phyloP scores from a whole-genome alignment of 2,113 vertebrate genomes.

The Fregata magnificens region DNA sequence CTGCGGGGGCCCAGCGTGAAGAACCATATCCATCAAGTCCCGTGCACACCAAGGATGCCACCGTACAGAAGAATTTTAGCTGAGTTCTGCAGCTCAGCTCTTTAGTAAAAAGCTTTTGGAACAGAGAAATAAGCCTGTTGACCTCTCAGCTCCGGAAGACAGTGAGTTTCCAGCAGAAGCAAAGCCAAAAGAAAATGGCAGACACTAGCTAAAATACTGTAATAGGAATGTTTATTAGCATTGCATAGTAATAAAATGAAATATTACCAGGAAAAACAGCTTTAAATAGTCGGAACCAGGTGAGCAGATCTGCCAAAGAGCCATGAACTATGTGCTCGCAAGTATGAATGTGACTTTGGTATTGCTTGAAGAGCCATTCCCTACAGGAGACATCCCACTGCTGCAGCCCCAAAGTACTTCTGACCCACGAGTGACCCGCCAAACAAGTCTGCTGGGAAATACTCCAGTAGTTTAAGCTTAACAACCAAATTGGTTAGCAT shows the following conservation, averaged over 20 bases:
- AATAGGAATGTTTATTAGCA: not conserved
- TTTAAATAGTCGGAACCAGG: fast-evolving
- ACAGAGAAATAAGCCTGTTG: not conserved
- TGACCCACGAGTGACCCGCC: not conserved
- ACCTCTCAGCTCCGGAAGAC: not conserved
- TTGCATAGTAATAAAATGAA: not conserved
- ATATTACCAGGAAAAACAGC: not conserved
- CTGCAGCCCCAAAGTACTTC: not conserved
- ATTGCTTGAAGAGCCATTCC: not conserved
- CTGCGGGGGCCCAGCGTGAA: not conserved
- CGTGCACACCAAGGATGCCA: fast-evolving
- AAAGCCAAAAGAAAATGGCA: not conserved
- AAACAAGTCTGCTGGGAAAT: not conserved
- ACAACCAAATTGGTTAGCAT: not conserved
- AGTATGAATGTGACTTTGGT: not conserved
- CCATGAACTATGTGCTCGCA: not conserved
- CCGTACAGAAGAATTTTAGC: not conserved
- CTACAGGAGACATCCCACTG: not conserved
- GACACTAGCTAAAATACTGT: not conserved
- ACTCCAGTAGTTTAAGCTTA: not conserved
- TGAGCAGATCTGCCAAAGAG: not conserved
- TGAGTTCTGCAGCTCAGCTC: not conserved
- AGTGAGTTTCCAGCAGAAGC: not conserved
- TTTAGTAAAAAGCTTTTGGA: not conserved
- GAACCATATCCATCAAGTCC: not conserved